A percentile compares a stretch with the other conserved stretches of the same genome.
Evolutionary conservation across 2,888 invertebrate genomes (phyloP).

Genomic region (Morinoia aosen): DNA sequence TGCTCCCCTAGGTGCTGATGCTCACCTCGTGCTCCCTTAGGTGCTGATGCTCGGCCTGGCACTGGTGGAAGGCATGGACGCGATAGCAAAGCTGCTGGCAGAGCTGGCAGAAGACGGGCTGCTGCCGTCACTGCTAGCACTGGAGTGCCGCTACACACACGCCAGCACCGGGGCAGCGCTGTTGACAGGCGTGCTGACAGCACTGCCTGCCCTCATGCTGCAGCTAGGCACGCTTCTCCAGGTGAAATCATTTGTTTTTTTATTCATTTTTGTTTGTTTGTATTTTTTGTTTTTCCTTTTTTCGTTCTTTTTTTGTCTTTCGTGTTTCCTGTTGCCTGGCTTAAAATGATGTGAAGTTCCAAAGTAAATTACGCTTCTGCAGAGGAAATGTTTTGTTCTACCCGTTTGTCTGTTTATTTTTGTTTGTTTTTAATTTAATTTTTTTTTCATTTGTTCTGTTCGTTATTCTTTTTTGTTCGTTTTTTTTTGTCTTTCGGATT

Average conservation of each 20-base stretch:
- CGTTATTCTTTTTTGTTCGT: no score
- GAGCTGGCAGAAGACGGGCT: slow-evolving; percentile 77
- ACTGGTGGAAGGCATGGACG: slow-evolving; percentile 77
- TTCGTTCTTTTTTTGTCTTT: slow-evolving; percentile 74
- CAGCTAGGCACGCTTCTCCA: slow-evolving; percentile 77
- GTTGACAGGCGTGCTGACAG: slow-evolving; percentile 77
- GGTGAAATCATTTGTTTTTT: slow-evolving; percentile 45
- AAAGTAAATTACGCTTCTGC: no score
- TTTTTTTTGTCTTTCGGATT: neutral
- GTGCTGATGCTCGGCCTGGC: slow-evolving; percentile 77
- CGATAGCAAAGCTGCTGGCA: slow-evolving; percentile 76
- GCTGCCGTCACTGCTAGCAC: slow-evolving; percentile 77
- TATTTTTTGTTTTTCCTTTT: slow-evolving; percentile 70
- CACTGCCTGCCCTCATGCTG: slow-evolving; percentile 78
- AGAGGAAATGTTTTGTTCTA: no score
- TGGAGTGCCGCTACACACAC: slow-evolving; percentile 77
- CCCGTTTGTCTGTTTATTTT: no score
- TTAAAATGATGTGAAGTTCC: no score
- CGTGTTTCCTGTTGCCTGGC: no score
- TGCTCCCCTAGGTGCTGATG: neutral
- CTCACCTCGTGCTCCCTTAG: slow-evolving; percentile 71
- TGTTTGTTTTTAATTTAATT: neutral
- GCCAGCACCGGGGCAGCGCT: slow-evolving; percentile 75
- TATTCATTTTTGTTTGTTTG: neutral
- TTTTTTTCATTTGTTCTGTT: neutral